Evolutionary conservation across 2,888 invertebrate species (phyloP).

Genomic region (Neoascia interrupta): DNA sequence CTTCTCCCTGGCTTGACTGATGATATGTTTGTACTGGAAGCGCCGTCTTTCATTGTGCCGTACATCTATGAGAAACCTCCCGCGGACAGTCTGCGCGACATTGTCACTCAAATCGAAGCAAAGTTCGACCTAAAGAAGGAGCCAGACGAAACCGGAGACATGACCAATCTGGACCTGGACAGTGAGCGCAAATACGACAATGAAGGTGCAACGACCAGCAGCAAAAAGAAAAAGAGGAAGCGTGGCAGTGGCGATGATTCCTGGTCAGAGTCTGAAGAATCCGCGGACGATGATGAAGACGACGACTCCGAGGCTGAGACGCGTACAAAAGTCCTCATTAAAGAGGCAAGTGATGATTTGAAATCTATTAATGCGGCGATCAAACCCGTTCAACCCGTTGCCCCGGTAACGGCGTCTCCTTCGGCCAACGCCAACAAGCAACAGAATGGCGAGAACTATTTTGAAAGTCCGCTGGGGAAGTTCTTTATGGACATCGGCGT

Average conservation of each 20-base stretch:
- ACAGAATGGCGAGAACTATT: slow-evolving; percentile 85
- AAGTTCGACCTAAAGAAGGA: slow-evolving; percentile 81
- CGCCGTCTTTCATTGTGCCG: slow-evolving; percentile 95
- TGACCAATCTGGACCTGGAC: slow-evolving; percentile 80
- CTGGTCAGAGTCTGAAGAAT: slow-evolving; percentile 81
- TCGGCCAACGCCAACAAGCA: slow-evolving; percentile 74
- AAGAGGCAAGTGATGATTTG: slow-evolving; percentile 81
- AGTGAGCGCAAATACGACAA: slow-evolving; percentile 73
- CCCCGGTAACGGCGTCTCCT: slow-evolving; percentile 72
- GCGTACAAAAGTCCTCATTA: slow-evolving; percentile 80
- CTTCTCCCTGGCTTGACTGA: slow-evolving; percentile 92
- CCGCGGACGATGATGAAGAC: slow-evolving; percentile 80
- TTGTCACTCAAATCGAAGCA: slow-evolving; percentile 84
- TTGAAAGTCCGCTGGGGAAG: slow-evolving; percentile 92
- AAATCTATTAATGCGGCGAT: slow-evolving; percentile 81
- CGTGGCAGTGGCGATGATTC: slow-evolving; percentile 81
- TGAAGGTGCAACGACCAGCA: slow-evolving; percentile 75
- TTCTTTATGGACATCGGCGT: slow-evolving; percentile 95
- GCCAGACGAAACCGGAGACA: slow-evolving; percentile 82
- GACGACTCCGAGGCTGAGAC: slow-evolving; percentile 81
- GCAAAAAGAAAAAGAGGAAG: slow-evolving; percentile 78
- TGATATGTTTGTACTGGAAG: slow-evolving; percentile 95
- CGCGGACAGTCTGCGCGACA: slow-evolving; percentile 87
- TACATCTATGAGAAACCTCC: slow-evolving; percentile 96
- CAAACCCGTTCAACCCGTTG: slow-evolving; percentile 78